Percentiles rank a stretch among this genome's conserved stretches.
Evolutionary conservation across 2,888 invertebrate genomes (phyloP).

Genomic region (Mantis religiosa): DNA sequence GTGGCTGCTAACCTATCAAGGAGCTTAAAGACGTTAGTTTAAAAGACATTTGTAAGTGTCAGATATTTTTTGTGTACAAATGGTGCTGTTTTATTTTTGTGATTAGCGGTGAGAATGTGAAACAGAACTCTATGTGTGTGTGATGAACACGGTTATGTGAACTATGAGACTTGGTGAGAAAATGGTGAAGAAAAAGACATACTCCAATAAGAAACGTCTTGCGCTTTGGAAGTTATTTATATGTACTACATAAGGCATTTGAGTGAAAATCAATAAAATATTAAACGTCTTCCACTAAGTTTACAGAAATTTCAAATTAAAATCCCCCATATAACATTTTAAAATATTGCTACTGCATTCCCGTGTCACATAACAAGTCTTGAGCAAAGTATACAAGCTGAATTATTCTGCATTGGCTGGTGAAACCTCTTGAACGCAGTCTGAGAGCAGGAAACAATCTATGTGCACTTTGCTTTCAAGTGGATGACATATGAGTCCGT

Average conservation of each 20-base stretch:
- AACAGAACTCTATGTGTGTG: neutral
- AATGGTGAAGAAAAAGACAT: neutral
- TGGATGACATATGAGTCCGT: too few relatives aligned
- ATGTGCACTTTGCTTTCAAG: too few relatives aligned
- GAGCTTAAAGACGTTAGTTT: too few relatives aligned
- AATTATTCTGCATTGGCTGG: too few relatives aligned
- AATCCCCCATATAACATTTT: too few relatives aligned
- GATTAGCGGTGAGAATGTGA: neutral
- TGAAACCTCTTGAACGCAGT: too few relatives aligned
- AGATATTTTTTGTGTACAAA: neutral
- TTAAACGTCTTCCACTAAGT: neutral
- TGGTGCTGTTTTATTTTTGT: neutral
- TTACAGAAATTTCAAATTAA: neutral
- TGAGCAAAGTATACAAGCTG: too few relatives aligned
- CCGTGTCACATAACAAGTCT: too few relatives aligned
- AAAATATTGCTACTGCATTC: too few relatives aligned
- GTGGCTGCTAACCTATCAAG: too few relatives aligned
- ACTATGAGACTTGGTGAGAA: neutral
- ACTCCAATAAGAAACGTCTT: neutral
- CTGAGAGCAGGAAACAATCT: too few relatives aligned
- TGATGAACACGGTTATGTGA: neutral
- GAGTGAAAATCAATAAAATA: neutral
- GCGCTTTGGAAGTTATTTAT: neutral
- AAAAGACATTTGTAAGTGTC: neutral
- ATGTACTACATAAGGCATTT: neutral